Evolutionary conservation across 1,140 invertebrate species (phyloP).

Genomic region (Aphelinus atriplicis): DNA sequence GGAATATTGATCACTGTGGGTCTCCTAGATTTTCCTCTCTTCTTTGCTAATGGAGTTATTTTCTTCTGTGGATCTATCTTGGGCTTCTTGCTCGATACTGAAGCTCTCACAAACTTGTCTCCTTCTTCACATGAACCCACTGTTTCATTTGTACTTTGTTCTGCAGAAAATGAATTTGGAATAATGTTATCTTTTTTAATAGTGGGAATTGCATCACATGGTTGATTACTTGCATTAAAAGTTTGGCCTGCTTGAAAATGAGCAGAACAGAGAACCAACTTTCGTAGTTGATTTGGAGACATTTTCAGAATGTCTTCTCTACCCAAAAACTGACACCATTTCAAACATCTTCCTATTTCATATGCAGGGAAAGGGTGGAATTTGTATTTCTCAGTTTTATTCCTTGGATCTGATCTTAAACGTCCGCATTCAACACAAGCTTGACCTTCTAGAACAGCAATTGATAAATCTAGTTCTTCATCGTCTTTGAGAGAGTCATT

Average conservation of each 20-base stretch:
- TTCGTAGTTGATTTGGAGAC: constrained; percentile 65
- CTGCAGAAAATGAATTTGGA: too few relatives aligned
- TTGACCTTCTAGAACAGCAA: constrained; percentile 57
- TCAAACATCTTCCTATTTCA: constrained; percentile 62
- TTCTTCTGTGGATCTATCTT: constrained; percentile 56
- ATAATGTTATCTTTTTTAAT: constrained; percentile 45
- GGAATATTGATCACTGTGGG: constrained; percentile 62
- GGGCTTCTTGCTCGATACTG: constrained; percentile 63
- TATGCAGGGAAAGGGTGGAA: constrained; percentile 65
- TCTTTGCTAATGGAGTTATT: constrained; percentile 61
- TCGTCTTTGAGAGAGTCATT: constrained; percentile 38
- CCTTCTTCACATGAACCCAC: constrained; percentile 16
- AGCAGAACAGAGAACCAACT: constrained; percentile 61
- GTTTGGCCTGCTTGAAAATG: constrained; percentile 61
- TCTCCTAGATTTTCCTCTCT: constrained; percentile 60
- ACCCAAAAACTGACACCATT: constrained; percentile 63
- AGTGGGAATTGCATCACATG: constrained; percentile 62
- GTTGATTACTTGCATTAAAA: constrained; percentile 56
- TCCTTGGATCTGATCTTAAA: constrained; percentile 56
- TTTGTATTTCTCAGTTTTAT: constrained; percentile 59
- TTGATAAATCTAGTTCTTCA: constrained; percentile 49
- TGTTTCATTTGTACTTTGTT: too few relatives aligned
- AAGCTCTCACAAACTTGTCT: constrained; percentile 45
- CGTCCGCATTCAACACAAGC: constrained; percentile 62
- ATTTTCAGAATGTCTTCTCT: constrained; percentile 64